Conservation (phyloP, 2,113 vertebrate genomes). For the Cyphomyrus plagiostoma region DNA sequence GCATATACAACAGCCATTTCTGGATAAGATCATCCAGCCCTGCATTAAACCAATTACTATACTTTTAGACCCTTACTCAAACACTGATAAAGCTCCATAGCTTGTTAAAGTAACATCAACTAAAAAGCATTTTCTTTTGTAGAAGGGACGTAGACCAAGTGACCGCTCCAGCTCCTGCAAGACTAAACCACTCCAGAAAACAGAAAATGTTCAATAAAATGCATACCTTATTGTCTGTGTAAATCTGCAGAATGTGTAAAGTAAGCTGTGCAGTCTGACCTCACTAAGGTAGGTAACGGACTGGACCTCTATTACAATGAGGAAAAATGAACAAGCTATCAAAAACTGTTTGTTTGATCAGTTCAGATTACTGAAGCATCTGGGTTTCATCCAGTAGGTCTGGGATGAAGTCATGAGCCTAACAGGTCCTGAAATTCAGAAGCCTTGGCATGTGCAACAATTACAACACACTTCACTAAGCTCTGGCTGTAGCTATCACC, state of each 20-base stretch:
- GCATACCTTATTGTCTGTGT: neutral
- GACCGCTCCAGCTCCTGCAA: neutral
- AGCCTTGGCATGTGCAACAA: neutral
- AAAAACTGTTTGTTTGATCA: neutral
- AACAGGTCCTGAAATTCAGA: neutral
- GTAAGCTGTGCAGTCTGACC: neutral
- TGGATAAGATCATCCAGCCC: neutral
- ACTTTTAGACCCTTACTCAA: neutral
- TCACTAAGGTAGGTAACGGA: neutral
- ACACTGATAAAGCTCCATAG: neutral
- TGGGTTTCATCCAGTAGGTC: neutral
- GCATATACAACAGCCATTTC: neutral
- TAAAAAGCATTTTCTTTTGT: neutral
- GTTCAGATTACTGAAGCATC: neutral
- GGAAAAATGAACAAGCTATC: neutral
- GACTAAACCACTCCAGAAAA: neutral
- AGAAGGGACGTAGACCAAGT: neutral
- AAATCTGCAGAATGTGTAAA: neutral
- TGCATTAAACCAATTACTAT: neutral
- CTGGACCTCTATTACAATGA: neutral
- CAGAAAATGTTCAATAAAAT: neutral
- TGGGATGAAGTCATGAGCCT: neutral
- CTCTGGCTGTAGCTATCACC: neutral
- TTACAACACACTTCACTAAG: neutral
- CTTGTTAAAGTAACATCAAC: neutral